Percentiles rank a stretch among this genome's conserved stretches.
phyloP scores from a whole-genome alignment of 2,797 vertebrate genomes.

The Poecilia picta region DNA sequence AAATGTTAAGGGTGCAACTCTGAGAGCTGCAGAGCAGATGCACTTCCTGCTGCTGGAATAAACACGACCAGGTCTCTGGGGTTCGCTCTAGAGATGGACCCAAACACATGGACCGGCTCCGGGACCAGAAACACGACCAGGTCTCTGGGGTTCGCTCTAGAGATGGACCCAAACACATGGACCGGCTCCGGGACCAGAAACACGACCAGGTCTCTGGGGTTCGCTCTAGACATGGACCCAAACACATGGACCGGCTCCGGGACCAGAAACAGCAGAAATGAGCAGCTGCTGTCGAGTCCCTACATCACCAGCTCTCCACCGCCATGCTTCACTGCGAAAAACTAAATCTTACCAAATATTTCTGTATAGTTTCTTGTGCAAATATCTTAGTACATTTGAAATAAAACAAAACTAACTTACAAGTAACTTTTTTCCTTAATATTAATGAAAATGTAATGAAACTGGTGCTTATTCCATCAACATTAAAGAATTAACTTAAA shows the following conservation, averaged over 20 bases:
- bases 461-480: too few relatives aligned
- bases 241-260: neutral
- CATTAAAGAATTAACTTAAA: too few relatives aligned
- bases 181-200: constrained; percentile 1
- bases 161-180: neutral
- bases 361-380: too few relatives aligned
- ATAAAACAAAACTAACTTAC: too few relatives aligned
- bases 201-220: constrained; percentile 5
- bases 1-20: constrained; percentile 51
- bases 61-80: constrained; percentile 15
- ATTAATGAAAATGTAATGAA: too few relatives aligned
- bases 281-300: neutral
- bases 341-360: too few relatives aligned
- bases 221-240: neutral
- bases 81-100: neutral
- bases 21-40: constrained; percentile 36
- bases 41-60: constrained; percentile 34
- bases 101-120: neutral
- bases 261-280: neutral
- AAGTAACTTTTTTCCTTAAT: too few relatives aligned
- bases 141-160: neutral
- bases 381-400: too few relatives aligned
- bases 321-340: neutral
- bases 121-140: constrained; percentile 21
- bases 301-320: neutral